A percentile compares a stretch with the other conserved stretches of the same genome.
Conservation (phyloP, 2,797 vertebrate genomes). For the Anisognathus igniventris region DNA sequence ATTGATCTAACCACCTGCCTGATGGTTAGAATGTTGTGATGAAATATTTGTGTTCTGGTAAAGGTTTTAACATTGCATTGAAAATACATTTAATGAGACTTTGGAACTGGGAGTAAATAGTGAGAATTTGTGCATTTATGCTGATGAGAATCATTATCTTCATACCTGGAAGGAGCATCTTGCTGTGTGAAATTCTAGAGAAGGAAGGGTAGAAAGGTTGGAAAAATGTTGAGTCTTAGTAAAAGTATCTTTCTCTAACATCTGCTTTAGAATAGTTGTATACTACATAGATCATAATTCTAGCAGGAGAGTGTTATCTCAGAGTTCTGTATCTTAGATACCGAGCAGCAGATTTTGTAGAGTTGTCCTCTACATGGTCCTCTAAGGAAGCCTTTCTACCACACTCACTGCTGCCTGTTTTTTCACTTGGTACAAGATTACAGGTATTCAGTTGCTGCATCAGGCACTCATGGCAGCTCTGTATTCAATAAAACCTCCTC, state of each 20-base stretch:
- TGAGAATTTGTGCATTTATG: background rate
- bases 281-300: background rate
- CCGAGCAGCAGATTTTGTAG: background rate
- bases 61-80: background rate
- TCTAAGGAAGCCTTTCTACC: background rate
- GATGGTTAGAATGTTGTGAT: background rate
- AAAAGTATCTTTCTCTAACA: background rate
- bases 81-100: background rate
- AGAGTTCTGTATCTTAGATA: background rate
- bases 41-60: background rate
- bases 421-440: background rate
- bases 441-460: background rate
- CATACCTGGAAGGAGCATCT: background rate
- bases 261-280: background rate
- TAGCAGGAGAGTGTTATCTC: background rate
- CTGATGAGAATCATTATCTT: background rate
- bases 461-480: accelerated
- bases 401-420: background rate
- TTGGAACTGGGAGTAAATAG: background rate
- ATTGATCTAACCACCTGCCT: background rate
- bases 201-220: background rate
- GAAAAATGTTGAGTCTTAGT: background rate
- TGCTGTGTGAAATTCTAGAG: background rate
- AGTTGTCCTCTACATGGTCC: background rate
- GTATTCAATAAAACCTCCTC: background rate